Evolutionary conservation across 2,888 invertebrate species (phyloP).

Genomic region (Nephrotoma flavescens): DNA sequence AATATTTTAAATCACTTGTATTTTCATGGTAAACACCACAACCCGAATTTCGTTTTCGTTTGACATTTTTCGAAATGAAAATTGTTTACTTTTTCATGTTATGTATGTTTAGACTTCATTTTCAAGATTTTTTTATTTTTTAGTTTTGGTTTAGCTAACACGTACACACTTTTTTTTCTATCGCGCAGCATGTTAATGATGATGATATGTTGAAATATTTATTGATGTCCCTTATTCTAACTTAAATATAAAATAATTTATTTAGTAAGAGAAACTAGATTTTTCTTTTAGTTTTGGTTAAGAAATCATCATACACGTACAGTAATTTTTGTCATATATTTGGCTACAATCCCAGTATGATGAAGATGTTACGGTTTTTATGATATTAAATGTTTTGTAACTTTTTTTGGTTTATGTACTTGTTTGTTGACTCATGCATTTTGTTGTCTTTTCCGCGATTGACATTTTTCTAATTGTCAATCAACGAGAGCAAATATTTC

Average conservation of each 20-base stretch:
- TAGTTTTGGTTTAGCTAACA: neutral
- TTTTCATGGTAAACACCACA: neutral
- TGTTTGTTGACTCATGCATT: neutral
- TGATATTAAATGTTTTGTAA: slow-evolving; percentile 3
- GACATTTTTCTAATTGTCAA: neutral
- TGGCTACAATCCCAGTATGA: neutral
- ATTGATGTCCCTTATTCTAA: neutral
- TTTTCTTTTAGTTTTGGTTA: neutral
- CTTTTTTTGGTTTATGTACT: neutral
- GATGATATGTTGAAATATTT: neutral
- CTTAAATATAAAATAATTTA: neutral
- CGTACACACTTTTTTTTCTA: neutral
- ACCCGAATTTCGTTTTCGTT: neutral
- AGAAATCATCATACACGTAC: neutral
- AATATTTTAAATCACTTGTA: neutral
- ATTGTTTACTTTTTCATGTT: neutral
- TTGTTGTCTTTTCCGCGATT: neutral
- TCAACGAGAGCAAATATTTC: no score
- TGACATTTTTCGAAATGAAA: neutral
- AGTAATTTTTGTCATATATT: neutral
- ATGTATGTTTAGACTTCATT: neutral
- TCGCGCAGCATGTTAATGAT: neutral
- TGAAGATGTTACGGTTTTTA: neutral
- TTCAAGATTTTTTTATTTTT: neutral
- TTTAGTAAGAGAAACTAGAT: neutral